A percentile compares a stretch with the other conserved stretches of the same genome.
phyloP scores from a whole-genome alignment of 2,888 invertebrate species.

The Idaea biselata region DNA sequence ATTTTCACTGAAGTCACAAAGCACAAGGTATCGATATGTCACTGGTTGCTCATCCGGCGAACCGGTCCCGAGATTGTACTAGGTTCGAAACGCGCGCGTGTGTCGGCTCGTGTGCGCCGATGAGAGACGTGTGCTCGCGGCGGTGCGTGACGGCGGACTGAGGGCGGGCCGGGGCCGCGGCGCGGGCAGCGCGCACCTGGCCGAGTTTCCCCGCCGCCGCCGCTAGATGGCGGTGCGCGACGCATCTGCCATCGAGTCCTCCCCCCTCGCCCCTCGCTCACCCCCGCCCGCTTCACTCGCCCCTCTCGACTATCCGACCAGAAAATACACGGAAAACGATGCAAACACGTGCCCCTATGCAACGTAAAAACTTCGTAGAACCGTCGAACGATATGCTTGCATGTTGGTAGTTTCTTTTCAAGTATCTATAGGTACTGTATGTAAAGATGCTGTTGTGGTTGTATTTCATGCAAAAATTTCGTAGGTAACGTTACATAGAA shows the following conservation, averaged over 20 bases:
- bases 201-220: slow-evolving; percentile 37
- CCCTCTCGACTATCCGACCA: slow-evolving; percentile 55
- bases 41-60: slow-evolving; percentile 71
- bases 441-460: slow-evolving; percentile 5
- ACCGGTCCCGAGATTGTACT: slow-evolving; percentile 75
- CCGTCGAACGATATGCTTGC: slow-evolving; percentile 46
- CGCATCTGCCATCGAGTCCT: slow-evolving; percentile 69
- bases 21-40: slow-evolving; percentile 73
- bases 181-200: slow-evolving; percentile 72
- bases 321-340: slow-evolving; percentile 76
- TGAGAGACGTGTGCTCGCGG: slow-evolving; percentile 58
- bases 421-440: slow-evolving; percentile 22
- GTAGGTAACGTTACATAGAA: too few species aligned
- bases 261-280: slow-evolving; percentile 41
- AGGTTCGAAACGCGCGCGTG: slow-evolving; percentile 78
- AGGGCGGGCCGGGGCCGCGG: slow-evolving; percentile 72
- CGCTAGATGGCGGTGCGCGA: slow-evolving; percentile 78
- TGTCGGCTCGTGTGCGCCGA: slow-evolving; percentile 55
- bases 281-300: slow-evolving; percentile 25
- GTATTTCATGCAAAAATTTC: neutral
- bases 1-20: slow-evolving; percentile 78
- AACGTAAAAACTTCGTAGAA: slow-evolving; percentile 59
- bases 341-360: slow-evolving; percentile 70
- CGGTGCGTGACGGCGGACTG: slow-evolving; percentile 78
- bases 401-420: slow-evolving; percentile 40